phyloP scores from a whole-genome alignment of 2,113 vertebrate species.

The Suncus etruscus region DNA sequence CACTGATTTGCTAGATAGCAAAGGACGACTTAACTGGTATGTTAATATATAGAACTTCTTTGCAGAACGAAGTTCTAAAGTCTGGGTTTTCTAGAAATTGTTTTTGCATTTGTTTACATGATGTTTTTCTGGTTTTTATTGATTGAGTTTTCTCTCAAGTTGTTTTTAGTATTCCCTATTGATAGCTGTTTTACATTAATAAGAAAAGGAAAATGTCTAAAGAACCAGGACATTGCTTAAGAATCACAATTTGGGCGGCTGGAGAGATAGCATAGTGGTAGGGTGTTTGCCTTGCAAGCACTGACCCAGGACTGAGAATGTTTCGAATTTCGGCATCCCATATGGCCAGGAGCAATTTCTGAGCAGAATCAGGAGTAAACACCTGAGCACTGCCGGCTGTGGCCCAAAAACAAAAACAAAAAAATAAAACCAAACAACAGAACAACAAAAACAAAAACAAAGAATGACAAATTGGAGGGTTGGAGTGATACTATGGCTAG shows the following conservation, averaged over 20 bases:
- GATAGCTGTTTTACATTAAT: neutral
- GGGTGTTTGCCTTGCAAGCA: too few species aligned
- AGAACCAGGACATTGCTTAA: constrained; percentile 25
- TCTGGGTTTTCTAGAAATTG: constrained; percentile 11
- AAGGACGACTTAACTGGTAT: neutral
- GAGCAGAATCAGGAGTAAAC: too few species aligned
- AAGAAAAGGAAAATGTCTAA: constrained; percentile 16
- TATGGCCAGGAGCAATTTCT: too few species aligned
- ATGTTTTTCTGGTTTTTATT: constrained; percentile 32
- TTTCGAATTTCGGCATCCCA: too few species aligned
- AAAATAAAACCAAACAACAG: too few species aligned
- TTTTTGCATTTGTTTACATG: constrained; percentile 1
- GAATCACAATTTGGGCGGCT: neutral
- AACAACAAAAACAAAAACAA: too few species aligned
- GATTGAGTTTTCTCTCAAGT: constrained; percentile 29
- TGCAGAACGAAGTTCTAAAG: neutral
- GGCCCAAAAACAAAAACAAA: too few species aligned
- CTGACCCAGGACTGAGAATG: too few species aligned
- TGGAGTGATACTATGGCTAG: too few species aligned
- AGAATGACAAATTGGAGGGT: too few species aligned
- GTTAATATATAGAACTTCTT: neutral
- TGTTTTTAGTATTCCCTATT: constrained; percentile 26
- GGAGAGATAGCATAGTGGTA: too few species aligned
- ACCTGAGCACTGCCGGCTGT: too few species aligned
- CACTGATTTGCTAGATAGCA: neutral